These are phyloP conservation scores for Girardia tigrina DNA, from an alignment of 2,888 invertebrate genomes.

Conservation along the genomic window DNA sequence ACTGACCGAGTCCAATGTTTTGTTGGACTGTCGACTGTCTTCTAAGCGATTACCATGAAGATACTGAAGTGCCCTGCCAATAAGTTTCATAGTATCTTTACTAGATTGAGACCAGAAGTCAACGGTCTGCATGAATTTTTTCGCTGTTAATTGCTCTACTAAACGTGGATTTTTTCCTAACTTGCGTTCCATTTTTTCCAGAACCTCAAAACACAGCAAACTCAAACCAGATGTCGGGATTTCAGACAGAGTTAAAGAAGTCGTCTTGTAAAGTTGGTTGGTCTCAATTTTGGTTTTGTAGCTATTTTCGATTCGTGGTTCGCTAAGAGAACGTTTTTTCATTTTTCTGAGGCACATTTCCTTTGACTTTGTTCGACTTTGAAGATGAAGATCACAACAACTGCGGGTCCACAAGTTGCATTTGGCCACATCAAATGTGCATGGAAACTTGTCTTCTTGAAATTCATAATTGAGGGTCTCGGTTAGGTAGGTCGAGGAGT, in stretches of 20 bases:
- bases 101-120: constrained; percentile 1
- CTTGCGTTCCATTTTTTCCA: constrained; percentile 1
- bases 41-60: not conserved
- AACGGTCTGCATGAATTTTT: not conserved
- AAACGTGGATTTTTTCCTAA: not conserved
- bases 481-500: not conserved
- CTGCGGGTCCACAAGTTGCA: not conserved
- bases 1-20: constrained; percentile 3
- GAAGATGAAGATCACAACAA: constrained; percentile 19
- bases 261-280: not conserved
- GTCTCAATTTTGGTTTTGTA: not conserved
- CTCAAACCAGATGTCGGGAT: not conserved
- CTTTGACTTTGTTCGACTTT: not conserved
- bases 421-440: not conserved
- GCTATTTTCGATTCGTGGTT: not conserved
- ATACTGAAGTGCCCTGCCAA: not conserved
- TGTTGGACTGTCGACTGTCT: not conserved
- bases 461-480: not conserved
- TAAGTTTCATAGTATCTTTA: not conserved
- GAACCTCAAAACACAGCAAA: constrained; percentile 7
- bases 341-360: not conserved
- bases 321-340: not conserved
- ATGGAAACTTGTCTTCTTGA: not conserved
- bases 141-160: not conserved
- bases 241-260: not conserved